Conservation (phyloP, 2,797 vertebrate genomes). For the Microctenopoma steveboyesi region DNA sequence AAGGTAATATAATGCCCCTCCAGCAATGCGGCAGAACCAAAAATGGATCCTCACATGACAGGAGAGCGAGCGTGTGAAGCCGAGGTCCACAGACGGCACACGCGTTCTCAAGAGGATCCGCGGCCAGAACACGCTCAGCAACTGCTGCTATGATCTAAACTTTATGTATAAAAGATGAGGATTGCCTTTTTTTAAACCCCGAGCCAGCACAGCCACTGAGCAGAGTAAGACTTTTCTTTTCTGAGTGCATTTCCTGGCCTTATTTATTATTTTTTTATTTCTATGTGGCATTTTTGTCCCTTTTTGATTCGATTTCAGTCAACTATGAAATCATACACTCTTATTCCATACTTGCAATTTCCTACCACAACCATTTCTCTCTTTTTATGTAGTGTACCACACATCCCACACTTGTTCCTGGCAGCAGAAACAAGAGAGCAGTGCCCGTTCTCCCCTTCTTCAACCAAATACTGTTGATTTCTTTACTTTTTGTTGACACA, state of each 20-base stretch:
- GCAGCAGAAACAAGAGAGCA: constrained; percentile 48
- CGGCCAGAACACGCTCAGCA: constrained; percentile 33
- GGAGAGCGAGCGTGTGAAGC: constrained; percentile 7
- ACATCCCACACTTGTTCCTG: constrained; percentile 59
- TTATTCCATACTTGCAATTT: constrained; percentile 54
- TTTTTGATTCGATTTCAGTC: constrained; percentile 59
- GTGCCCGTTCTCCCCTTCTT: constrained; percentile 39
- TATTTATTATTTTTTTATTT: constrained; percentile 25
- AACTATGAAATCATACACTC: constrained; percentile 70
- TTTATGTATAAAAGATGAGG: constrained; percentile 59
- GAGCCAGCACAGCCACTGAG: constrained; percentile 13
- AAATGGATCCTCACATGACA: constrained; percentile 45
- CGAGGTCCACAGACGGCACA: constrained; percentile 20
- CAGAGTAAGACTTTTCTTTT: constrained; percentile 22
- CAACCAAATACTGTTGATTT: constrained; percentile 30
- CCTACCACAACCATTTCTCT: constrained; percentile 49
- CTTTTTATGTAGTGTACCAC: constrained; percentile 59
- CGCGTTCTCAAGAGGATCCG: constrained; percentile 40
- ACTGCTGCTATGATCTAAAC: constrained; percentile 52
- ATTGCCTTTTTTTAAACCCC: constrained; percentile 57
- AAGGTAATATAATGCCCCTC: constrained; percentile 30
- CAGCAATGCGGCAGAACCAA: constrained; percentile 33
- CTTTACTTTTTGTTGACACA: constrained; percentile 38
- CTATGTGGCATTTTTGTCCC: constrained; percentile 40
- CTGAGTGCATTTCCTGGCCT: constrained; percentile 24